phyloP scores from a whole-genome alignment of 2,797 vertebrate species.

The Channallabes apus region DNA sequence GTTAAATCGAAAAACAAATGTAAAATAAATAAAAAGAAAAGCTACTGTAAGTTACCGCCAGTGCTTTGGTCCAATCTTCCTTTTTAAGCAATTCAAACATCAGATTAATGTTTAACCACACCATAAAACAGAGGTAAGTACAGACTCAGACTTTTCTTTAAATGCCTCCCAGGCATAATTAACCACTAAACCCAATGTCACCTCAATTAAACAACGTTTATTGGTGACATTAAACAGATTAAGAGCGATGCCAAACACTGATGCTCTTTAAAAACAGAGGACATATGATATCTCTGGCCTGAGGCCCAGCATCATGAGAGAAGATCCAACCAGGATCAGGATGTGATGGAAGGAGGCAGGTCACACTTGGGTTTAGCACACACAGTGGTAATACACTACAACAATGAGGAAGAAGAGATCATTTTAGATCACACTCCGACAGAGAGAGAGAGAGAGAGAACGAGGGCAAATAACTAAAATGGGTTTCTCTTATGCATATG shows the following conservation, averaged over 20 bases:
- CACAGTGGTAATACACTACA: too few relatives aligned
- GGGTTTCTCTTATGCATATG: background rate
- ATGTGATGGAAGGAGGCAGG: background rate
- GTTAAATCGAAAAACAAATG: background rate
- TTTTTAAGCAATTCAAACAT: background rate
- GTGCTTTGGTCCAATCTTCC: background rate
- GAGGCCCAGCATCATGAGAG: background rate
- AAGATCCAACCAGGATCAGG: conserved; percentile 13
- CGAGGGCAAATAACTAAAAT: background rate
- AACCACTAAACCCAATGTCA: conserved; percentile 54
- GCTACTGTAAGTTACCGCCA: too few relatives aligned
- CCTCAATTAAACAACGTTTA: conserved; percentile 68
- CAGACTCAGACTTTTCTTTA: conserved; percentile 28
- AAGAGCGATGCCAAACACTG: conserved; percentile 52
- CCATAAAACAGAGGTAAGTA: conserved; percentile 5
- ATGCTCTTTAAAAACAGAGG: conserved; percentile 39
- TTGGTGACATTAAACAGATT: conserved; percentile 72
- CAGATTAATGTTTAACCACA: background rate
- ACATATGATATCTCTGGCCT: conserved; percentile 35
- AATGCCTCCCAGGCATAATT: conserved; percentile 51
- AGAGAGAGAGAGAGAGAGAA: background rate
- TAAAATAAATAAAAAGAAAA: background rate
- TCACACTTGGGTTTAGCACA: background rate
- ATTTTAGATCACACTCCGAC: background rate
- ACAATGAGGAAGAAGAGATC: background rate